Base-by-base conservation (phyloP, 2,113 vertebrate species). In the Oreotrochilus melanogaster region DNA sequence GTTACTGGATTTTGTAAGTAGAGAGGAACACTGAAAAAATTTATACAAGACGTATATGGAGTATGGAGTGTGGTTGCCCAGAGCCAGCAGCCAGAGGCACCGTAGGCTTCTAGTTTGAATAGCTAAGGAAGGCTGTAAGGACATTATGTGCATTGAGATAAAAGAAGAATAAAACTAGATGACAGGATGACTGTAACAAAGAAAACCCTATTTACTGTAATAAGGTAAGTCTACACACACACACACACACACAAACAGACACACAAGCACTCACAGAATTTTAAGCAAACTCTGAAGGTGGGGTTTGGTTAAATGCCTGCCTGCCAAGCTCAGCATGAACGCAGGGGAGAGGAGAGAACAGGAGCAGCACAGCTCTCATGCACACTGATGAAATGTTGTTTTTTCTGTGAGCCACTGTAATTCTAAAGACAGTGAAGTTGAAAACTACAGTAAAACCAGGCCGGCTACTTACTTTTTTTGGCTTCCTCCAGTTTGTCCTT, bases 401-500 rank as follows among this genome's bases (percentile, higher is more conserved):
- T 21, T 47, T 47, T 47, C 10, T 47, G 45, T 37, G 58, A 78
- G 28, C 69, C 50, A 21, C 82, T 69, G 21, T 69, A 70, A 79
- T 82, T 57, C 66, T 73, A 50, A 78, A 73, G 50, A 56, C 69
- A 91, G 33, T 86, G 78, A 90, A 88, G 54, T 56, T 56, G 54
- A 78, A 73, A 89, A 89, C n/a, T 58, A 56, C 65, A 91, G 35
- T 87, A 80, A 92, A 88, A 45, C 21, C 42, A 86, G 69, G 45
- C 15, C 65, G 86, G 58, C 61, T 35, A 98, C 98, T 98, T 93
- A 98, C 98, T 96, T 93, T 98, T 98, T 86, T 98, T 98, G 70
- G 98, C 98, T 75, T 98, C 98, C 8, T 98, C 98, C 19, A 98
- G 85, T 87, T 98, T 98, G 95, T 98, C 98, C 89, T 98, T 98